Evolutionary conservation across 2,797 vertebrate species (phyloP).

Genomic region (Pseudotriccus pelzelni): DNA sequence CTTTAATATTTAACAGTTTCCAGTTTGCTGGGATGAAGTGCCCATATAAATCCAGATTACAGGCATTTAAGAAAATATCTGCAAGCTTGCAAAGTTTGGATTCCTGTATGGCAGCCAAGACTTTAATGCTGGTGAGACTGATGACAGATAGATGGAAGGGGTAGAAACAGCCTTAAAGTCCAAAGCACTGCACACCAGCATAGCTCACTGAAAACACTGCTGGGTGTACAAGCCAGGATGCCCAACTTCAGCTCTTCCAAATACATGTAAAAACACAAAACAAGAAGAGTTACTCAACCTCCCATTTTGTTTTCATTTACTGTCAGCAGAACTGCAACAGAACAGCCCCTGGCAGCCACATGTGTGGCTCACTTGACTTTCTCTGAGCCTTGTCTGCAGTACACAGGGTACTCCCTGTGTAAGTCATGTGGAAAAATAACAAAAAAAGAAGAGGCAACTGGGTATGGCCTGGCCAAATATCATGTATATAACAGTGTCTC

Average conservation of each 20-base stretch:
- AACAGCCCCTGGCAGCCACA: background rate
- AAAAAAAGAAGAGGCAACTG: background rate
- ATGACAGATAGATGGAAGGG: slow-evolving; percentile 65
- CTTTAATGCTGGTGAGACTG: slow-evolving; percentile 52
- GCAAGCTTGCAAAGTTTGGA: slow-evolving; percentile 61
- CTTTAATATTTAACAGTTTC: slow-evolving; percentile 28
- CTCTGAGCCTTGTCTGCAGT: background rate
- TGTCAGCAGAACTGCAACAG: background rate
- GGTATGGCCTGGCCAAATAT: slow-evolving; percentile 27
- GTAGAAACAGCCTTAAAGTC: slow-evolving; percentile 38
- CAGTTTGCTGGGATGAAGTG: slow-evolving; percentile 29
- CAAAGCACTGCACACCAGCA: background rate
- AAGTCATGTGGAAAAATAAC: background rate
- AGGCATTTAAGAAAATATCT: slow-evolving; percentile 66
- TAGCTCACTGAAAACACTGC: background rate
- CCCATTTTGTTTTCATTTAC: background rate
- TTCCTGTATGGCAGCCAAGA: slow-evolving; percentile 58
- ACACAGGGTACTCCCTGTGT: background rate
- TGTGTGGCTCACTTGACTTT: background rate
- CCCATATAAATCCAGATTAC: slow-evolving; percentile 60
- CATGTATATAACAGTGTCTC: background rate
- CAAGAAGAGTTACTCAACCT: background rate
- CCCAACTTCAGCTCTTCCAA: background rate
- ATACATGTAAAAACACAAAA: background rate
- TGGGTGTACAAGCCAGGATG: background rate